Conservation (phyloP, 2,797 vertebrate species). For the Tinamus major region DNA sequence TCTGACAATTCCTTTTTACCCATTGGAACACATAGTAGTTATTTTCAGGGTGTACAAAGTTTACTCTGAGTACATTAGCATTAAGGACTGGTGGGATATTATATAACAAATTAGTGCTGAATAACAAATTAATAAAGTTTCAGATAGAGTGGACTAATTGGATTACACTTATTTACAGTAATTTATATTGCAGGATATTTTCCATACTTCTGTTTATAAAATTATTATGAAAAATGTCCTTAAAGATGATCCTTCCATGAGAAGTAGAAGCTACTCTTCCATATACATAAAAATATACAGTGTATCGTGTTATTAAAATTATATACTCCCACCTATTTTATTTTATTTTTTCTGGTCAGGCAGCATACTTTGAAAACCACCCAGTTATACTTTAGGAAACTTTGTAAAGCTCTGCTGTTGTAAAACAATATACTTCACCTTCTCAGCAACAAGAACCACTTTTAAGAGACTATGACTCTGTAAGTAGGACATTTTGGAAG, state of each 20-base stretch:
- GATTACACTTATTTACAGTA: constrained; percentile 28
- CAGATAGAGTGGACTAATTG: constrained; percentile 23
- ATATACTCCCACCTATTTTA: constrained; percentile 41
- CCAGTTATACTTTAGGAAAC: constrained; percentile 63
- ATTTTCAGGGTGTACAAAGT: background rate
- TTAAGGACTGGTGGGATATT: background rate
- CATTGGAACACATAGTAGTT: background rate
- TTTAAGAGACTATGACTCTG: constrained; percentile 55
- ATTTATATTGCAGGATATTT: constrained; percentile 17
- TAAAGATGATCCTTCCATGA: background rate
- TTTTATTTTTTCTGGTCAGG: constrained; percentile 60
- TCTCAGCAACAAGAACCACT: constrained; percentile 49
- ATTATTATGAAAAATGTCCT: constrained; percentile 22
- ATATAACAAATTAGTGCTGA: background rate
- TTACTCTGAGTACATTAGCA: background rate
- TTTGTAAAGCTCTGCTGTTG: constrained; percentile 63
- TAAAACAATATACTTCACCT: constrained; percentile 60
- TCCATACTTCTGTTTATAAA: constrained; percentile 13
- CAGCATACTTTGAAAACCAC: constrained; percentile 65
- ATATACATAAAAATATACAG: background rate
- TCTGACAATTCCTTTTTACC: background rate
- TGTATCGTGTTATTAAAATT: constrained; percentile 47
- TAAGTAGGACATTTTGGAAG: constrained; percentile 62
- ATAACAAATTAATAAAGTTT: constrained; percentile 20
- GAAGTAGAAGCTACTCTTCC: background rate